Conservation (phyloP, 2,113 vertebrate species). For the Syngnathoides biaculeatus region DNA sequence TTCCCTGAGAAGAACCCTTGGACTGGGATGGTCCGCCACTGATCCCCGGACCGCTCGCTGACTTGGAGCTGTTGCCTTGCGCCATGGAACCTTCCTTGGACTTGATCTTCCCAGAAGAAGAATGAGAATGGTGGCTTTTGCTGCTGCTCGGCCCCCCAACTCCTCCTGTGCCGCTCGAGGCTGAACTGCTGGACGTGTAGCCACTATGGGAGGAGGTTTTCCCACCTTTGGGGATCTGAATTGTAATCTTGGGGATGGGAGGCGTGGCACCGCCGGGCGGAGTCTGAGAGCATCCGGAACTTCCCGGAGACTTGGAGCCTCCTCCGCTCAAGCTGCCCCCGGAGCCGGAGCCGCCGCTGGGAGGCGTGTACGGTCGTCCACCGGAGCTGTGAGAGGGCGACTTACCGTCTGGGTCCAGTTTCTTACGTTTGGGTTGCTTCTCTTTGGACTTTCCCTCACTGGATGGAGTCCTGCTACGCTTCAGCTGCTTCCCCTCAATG, state of each 20-base stretch:
- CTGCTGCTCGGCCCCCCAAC: constrained; percentile 72
- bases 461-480: constrained; percentile 92
- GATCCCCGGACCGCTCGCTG: constrained; percentile 76
- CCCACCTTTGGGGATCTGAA: constrained; percentile 94
- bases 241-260: constrained; percentile 96
- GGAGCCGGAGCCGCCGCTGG: constrained; percentile 84
- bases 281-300: constrained; percentile 92
- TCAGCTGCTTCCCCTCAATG: constrained; percentile 84
- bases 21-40: constrained; percentile 75
- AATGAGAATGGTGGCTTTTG: constrained; percentile 95
- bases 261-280: constrained; percentile 91
- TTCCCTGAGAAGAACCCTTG: constrained; percentile 87
- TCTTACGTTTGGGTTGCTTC: constrained; percentile 92
- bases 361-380: constrained; percentile 90
- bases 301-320: constrained; percentile 95
- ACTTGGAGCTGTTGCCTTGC: constrained; percentile 85
- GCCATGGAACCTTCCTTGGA: constrained; percentile 86
- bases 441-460: constrained; percentile 96
- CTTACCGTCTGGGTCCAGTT: constrained; percentile 89
- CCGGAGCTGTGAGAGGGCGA: constrained; percentile 92
- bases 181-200: constrained; percentile 87
- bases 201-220: constrained; percentile 91
- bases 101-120: constrained; percentile 91
- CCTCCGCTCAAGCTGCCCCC: constrained; percentile 79
- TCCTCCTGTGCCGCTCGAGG: constrained; percentile 68